Evolutionary conservation across 2,113 vertebrate genomes (phyloP).

Genomic region (Otolemur garnettii): DNA sequence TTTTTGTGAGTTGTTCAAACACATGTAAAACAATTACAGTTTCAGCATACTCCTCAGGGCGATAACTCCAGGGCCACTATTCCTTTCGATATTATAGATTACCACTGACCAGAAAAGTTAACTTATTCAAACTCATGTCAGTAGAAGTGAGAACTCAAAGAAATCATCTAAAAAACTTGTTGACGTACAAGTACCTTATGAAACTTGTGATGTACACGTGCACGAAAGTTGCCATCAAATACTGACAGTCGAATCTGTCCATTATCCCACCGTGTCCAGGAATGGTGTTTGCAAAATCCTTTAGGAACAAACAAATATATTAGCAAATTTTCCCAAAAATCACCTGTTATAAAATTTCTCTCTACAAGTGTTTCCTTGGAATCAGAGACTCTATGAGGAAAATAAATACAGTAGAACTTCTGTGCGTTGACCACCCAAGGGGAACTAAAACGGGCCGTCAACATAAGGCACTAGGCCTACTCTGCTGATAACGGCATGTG

Average conservation of each 20-base stretch:
- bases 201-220: constrained; percentile 99
- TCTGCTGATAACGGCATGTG: too few relatives aligned
- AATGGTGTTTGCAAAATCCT: constrained; percentile 99
- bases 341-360: neutral
- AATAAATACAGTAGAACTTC: neutral
- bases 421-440: too few relatives aligned
- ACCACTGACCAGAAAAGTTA: neutral
- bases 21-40: neutral
- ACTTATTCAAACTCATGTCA: neutral
- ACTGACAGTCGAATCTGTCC: constrained; percentile 99
- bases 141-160: neutral
- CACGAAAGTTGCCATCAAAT: constrained; percentile 99
- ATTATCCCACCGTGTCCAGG: constrained; percentile 98
- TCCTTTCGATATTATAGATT: neutral
- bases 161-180: neutral
- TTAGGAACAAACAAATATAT: constrained; percentile 43
- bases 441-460: too few relatives aligned
- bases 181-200: constrained; percentile 91
- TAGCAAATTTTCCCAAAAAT: neutral
- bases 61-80: neutral
- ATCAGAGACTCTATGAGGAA: neutral
- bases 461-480: too few relatives aligned
- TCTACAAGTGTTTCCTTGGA: neutral
- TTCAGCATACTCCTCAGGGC: neutral
- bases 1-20: neutral